Evolutionary conservation across 2,888 invertebrate genomes (phyloP), one percentile per base, ranked within the genome.

Genomic region (Galerucella pusilla): DNA sequence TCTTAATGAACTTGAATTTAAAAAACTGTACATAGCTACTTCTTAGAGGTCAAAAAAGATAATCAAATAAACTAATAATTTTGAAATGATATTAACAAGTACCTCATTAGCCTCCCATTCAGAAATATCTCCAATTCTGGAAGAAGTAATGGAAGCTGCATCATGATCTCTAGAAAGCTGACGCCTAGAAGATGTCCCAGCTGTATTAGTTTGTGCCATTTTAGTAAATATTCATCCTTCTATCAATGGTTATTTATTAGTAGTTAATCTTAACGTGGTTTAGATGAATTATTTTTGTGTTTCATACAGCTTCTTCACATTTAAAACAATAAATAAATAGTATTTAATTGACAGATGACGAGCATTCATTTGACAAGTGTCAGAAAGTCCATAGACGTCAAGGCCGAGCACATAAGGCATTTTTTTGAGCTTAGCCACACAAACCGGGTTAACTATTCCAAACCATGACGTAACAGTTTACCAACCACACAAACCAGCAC

Each of bases 61-160:
- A 4, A 64, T 12, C 4, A 3, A 35, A 45, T 42, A 2, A 49
- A 49, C 12, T 3, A 49, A 4, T 52, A 52, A 1, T 6, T 52
- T 14, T 14, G 52, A 52, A 52, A n/a, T 52, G n/a, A n/a, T 20
- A 57, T 28, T 49, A 49, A 42, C 35, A 42, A 42, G 12, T 85
- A 93, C 93, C 88, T 94, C 94, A 86, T 93, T 94, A 65, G 93
- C 93, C 86, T 94, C 94, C 94, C 94, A 94, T 86, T 94, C 94
- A 42, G 92, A 81, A 70, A 84, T 91, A 84, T 93, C 93, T 72
- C 90, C 91, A 86, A 92, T 93, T 81, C 93, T 89, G 79, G 91
- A 89, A 45, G 91, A 90, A 68, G 89, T 87, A 79, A 90, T 87
- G 71, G 90, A 89, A 64, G 89, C 88, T 69, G 90, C 89, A 80